A percentile compares a stretch with the other conserved stretches of the same genome.
phyloP scores from a whole-genome alignment of 2,888 invertebrate genomes.

The Dascillus cervinus region DNA sequence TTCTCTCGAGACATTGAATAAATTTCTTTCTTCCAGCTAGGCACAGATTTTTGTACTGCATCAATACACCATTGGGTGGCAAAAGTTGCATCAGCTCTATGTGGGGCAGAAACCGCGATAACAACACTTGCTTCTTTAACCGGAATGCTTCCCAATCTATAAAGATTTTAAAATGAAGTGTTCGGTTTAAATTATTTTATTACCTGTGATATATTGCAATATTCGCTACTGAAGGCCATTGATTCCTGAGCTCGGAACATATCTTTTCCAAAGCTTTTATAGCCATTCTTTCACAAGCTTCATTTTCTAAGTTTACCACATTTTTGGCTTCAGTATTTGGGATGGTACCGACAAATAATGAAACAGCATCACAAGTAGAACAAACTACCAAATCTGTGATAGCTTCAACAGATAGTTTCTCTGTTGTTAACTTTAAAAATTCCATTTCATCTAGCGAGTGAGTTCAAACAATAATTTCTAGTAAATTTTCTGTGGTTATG shows the following conservation, averaged over 20 bases:
- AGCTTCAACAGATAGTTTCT: constrained; percentile 59
- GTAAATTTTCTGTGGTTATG: constrained; percentile 50
- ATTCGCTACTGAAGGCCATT: constrained; percentile 68
- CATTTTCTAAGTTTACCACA: constrained; percentile 85
- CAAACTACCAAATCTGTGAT: constrained; percentile 60
- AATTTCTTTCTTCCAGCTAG: constrained; percentile 95
- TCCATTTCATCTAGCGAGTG: constrained; percentile 67
- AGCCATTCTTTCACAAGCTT: constrained; percentile 91
- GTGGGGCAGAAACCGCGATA: constrained; percentile 84
- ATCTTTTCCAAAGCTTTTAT: constrained; percentile 71
- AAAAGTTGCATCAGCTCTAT: constrained; percentile 72
- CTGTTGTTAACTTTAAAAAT: constrained; percentile 57
- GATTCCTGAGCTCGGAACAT: constrained; percentile 61
- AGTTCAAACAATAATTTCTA: constrained; percentile 50
- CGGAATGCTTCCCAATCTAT: constrained; percentile 72
- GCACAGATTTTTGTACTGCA: constrained; percentile 75
- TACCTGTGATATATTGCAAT: constrained; percentile 84
- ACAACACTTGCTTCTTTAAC: constrained; percentile 82
- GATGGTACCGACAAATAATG: constrained; percentile 84
- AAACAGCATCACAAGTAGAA: constrained; percentile 77
- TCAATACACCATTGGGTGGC: constrained; percentile 82
- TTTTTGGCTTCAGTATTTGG: constrained; percentile 74
- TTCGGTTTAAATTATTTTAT: not conserved
- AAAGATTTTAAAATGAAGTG: constrained; percentile 26
- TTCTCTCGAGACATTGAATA: constrained; percentile 89